Conservation (phyloP, 2,888 invertebrate genomes). For the Habroteleia sp. region DNA sequence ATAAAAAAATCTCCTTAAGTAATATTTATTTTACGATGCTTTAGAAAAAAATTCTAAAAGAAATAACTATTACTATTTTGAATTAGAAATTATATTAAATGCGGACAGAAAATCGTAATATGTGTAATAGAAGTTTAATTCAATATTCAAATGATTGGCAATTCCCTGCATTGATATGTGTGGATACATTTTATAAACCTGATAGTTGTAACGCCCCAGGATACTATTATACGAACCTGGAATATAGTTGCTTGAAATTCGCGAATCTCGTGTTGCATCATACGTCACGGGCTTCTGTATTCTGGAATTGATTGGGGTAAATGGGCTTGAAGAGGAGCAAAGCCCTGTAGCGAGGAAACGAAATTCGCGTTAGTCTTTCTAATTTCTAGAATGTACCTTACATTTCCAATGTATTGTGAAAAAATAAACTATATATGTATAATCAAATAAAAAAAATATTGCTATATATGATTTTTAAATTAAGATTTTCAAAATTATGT, state of each 20-base stretch:
- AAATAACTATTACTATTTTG: no score
- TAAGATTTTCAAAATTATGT: no score
- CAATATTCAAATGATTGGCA: conserved; percentile 1
- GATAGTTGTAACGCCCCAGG: conserved; percentile 29
- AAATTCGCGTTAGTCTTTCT: conserved; percentile 42
- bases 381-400: conserved; percentile 24
- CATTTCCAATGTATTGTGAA: conserved; percentile 1
- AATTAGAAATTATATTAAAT: no score
- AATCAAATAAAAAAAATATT: no score
- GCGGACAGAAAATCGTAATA: no score
- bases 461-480: no score
- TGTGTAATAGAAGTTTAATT: no score
- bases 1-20: no score
- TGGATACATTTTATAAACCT: conserved; percentile 19
- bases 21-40: no score
- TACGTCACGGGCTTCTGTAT: conserved; percentile 43
- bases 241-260: conserved; percentile 36
- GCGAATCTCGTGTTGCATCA: conserved; percentile 28
- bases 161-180: neutral
- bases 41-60: no score
- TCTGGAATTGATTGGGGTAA: conserved; percentile 53
- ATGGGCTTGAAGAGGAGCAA: conserved; percentile 34
- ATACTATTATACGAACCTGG: conserved; percentile 13
- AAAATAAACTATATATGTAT: no score
- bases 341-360: conserved; percentile 41